phyloP scores from a whole-genome alignment of 2,797 vertebrate species.

The Enteromius radiatus region DNA sequence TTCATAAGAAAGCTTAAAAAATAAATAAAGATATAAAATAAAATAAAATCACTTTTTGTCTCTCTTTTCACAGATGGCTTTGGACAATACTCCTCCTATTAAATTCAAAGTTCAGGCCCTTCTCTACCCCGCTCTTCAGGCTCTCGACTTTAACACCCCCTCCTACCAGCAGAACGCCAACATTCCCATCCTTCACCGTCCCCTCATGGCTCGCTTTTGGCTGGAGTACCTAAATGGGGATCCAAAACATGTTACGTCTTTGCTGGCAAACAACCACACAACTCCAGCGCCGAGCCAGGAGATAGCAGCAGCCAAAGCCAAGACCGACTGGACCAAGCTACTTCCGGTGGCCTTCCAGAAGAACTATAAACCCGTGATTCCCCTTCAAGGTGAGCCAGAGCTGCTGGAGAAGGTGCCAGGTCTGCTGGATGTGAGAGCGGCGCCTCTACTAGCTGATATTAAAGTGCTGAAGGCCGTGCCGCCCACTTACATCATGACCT shows the following conservation, averaged over 20 bases:
- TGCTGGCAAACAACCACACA: conserved; percentile 92
- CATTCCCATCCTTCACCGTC: conserved; percentile 85
- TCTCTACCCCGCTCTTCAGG: conserved; percentile 94
- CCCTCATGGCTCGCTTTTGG: conserved; percentile 90
- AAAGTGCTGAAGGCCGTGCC: conserved; percentile 81
- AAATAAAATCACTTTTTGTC: not conserved
- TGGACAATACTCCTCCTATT: conserved; percentile 71
- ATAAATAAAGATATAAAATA: too few species aligned
- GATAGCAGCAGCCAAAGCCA: conserved; percentile 68
- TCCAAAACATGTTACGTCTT: conserved; percentile 75
- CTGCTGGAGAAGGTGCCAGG: conserved; percentile 79
- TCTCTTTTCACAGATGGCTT: conserved; percentile 77
- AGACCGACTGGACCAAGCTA: conserved; percentile 86
- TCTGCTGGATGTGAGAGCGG: conserved; percentile 83
- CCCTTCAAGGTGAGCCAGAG: conserved; percentile 71
- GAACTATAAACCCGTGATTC: conserved; percentile 80
- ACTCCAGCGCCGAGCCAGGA: conserved; percentile 78
- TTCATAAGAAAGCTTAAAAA: too few species aligned
- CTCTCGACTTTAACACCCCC: conserved; percentile 92
- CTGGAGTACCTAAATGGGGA: conserved; percentile 88
- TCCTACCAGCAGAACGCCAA: conserved; percentile 94
- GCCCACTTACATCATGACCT: conserved; percentile 90
- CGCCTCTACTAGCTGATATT: conserved; percentile 85
- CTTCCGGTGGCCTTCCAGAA: conserved; percentile 81
- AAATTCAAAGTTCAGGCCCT: conserved; percentile 89